phyloP scores from a whole-genome alignment of 2,797 vertebrate genomes.

The Coluber constrictor region DNA sequence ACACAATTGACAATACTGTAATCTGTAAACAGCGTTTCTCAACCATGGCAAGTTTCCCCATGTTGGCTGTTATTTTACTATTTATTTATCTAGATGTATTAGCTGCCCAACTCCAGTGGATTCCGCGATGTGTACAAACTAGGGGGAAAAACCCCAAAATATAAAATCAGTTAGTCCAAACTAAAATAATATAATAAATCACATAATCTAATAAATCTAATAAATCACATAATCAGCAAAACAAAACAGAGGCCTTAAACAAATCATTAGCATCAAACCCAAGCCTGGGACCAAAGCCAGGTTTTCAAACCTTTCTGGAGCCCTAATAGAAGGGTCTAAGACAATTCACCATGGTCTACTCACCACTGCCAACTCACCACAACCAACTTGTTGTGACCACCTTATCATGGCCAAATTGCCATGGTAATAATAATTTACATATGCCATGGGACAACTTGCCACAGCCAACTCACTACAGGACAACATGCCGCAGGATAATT shows the following conservation, averaged over 20 bases:
- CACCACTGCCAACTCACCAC: too few relatives aligned
- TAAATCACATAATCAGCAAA: neutral
- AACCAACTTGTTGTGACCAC: too few relatives aligned
- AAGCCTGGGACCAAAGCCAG: neutral
- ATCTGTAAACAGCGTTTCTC: neutral
- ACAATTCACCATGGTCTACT: neutral
- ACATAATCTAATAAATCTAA: neutral
- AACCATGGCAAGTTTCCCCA: neutral
- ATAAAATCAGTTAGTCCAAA: neutral
- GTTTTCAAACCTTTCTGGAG: neutral
- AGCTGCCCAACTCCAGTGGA: neutral
- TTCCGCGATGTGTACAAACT: neutral
- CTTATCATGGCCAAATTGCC: neutral
- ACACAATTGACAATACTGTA: neutral
- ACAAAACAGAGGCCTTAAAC: neutral
- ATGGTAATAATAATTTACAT: too few relatives aligned
- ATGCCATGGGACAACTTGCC: too few relatives aligned
- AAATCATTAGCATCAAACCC: neutral
- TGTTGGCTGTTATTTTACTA: neutral
- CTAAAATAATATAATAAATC: neutral
- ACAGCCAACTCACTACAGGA: neutral
- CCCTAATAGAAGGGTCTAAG: neutral
- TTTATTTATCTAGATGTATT: neutral
- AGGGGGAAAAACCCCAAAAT: neutral
- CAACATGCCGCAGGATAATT: neutral